Evolutionary conservation across 2,888 invertebrate genomes (phyloP), one percentile per base, ranked within the genome.

Genomic region (Phrixothrix hirtus): DNA sequence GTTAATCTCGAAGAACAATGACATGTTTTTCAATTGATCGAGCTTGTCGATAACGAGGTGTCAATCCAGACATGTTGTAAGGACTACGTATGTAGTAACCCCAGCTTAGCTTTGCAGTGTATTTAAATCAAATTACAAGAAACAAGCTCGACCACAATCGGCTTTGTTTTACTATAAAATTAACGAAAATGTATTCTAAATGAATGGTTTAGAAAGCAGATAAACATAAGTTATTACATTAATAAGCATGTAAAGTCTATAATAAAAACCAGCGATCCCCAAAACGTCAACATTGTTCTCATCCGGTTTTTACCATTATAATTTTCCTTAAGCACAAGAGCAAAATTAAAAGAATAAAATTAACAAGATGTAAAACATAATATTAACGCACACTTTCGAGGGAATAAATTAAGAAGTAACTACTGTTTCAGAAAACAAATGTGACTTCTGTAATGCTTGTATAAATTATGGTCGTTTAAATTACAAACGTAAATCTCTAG

Each of bases 21-120:
- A 47, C 47, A 39, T 37, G 47, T 39, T 47, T 42, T 49, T 49
- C n/a, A 42, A 30, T 36, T 49, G 49, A 49, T 49, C 36, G 49
- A 37, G 35, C 21, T 25, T 35, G 21, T 36, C 42, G 42, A 50
- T 37, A 43, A 44, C 43, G 37, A 49, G 29, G 49, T 49, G 49
- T 42, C 49, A 49, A 47, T 47, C 47, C 26, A 47, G 34, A 47
- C n/a, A n/a, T n/a, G n/a, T n/a, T n/a, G n/a, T n/a, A n/a, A n/a
- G n/a, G n/a, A n/a, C n/a, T n/a, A n/a, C n/a, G n/a, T n/a, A n/a
- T n/a, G n/a, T n/a, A n/a, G n/a, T n/a, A n/a, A n/a, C n/a, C n/a
- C n/a, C n/a, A n/a, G n/a, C n/a, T n/a, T n/a, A n/a, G n/a, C n/a
- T n/a, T n/a, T n/a, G n/a, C n/a, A n/a, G n/a, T n/a, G n/a, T n/a